phyloP scores from a whole-genome alignment of 2,797 vertebrate genomes.

The Meda fulgida region DNA sequence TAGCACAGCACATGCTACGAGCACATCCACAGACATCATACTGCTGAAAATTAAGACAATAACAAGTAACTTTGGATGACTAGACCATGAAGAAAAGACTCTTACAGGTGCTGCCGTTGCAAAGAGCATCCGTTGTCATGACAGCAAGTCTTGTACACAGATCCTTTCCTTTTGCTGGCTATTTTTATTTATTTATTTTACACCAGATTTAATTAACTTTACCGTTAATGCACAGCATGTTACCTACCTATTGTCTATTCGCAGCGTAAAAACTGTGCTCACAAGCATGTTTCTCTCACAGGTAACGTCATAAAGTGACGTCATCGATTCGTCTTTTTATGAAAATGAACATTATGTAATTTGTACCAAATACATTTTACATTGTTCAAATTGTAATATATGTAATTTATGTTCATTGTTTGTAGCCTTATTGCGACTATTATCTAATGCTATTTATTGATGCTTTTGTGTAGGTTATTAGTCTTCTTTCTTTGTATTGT shows the following conservation, averaged over 20 bases:
- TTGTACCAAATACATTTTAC: neutral
- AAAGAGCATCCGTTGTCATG: slow-evolving; percentile 6
- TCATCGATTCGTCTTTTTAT: neutral
- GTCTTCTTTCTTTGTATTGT: neutral
- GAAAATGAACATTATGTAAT: neutral
- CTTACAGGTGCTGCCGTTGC: neutral
- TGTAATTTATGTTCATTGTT: neutral
- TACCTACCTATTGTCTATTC: neutral
- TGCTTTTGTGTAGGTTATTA: neutral
- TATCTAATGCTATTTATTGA: neutral
- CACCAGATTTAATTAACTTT: neutral
- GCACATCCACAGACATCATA: slow-evolving; percentile 67
- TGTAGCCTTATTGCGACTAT: neutral
- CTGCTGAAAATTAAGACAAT: neutral
- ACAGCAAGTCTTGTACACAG: slow-evolving; percentile 20
- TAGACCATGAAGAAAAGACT: neutral
- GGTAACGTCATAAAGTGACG: neutral
- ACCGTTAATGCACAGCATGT: neutral
- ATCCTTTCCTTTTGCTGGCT: neutral
- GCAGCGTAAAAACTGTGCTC: neutral
- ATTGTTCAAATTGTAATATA: neutral
- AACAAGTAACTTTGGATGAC: neutral
- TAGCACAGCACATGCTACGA: slow-evolving; percentile 76
- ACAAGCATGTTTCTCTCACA: neutral
- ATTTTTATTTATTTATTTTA: neutral